Evolutionary conservation across 2,888 invertebrate genomes (phyloP).

Genomic region (Agrochola lota): DNA sequence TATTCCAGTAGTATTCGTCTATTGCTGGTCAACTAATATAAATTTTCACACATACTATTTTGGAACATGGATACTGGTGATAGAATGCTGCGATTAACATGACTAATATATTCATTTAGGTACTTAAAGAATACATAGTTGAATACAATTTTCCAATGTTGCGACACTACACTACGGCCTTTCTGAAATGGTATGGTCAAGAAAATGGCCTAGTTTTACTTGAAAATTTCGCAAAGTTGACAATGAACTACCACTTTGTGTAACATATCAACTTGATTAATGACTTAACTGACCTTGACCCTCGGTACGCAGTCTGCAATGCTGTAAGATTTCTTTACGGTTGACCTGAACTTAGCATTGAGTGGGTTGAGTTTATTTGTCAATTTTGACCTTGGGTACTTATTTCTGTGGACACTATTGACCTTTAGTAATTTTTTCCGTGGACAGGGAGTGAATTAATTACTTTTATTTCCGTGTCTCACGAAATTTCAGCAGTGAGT

Average conservation of each 20-base stretch:
- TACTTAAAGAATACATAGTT: neutral
- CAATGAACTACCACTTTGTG: conserved; percentile 32
- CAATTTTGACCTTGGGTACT: conserved; percentile 28
- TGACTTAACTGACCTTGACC: conserved; percentile 42
- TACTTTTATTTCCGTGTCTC: conserved; percentile 27
- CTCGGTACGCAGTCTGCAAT: conserved; percentile 38
- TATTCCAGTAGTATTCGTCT: neutral
- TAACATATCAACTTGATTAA: conserved; percentile 56
- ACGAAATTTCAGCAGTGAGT: conserved; percentile 26
- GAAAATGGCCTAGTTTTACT: conserved; percentile 20
- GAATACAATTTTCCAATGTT: neutral
- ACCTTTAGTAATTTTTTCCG: conserved; percentile 9
- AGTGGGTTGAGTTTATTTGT: conserved; percentile 2
- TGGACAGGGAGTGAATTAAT: conserved; percentile 31
- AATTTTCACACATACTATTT: neutral
- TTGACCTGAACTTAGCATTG: conserved; percentile 22
- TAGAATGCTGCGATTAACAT: neutral
- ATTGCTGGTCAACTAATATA: neutral
- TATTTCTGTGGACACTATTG: conserved; percentile 8
- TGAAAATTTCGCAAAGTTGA: conserved; percentile 29
- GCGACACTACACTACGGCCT: neutral
- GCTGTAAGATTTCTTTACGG: conserved; percentile 38
- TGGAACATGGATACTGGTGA: neutral
- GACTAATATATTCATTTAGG: too few relatives aligned
- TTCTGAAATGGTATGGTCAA: conserved; percentile 4